Conservation (phyloP, 2,113 vertebrate genomes). For the Uropsilus gracilis region DNA sequence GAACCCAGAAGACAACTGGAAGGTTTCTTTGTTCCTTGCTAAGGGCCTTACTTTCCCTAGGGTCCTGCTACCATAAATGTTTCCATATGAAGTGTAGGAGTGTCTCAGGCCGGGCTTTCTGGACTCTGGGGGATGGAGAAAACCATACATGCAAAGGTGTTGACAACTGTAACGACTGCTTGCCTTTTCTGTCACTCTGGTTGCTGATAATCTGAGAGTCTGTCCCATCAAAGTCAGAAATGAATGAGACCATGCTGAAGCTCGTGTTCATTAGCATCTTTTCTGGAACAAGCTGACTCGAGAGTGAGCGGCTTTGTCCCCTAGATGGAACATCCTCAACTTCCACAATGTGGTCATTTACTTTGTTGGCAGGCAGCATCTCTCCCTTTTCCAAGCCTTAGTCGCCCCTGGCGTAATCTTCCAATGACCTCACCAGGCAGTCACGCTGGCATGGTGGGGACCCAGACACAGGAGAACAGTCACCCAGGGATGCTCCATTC, state of each 20-base stretch:
- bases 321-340: background rate
- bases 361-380: slow-evolving; percentile 47
- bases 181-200: background rate
- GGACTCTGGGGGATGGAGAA: background rate
- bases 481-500: background rate
- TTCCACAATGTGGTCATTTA: slow-evolving; percentile 33
- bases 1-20: background rate
- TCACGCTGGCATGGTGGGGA: background rate
- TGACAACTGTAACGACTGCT: background rate
- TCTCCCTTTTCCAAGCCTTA: background rate
- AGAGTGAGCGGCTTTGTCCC: background rate
- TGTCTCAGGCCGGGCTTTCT: background rate
- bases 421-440: background rate
- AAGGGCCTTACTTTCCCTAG: background rate
- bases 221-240: background rate
- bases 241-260: background rate
- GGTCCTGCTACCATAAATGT: slow-evolving; percentile 59
- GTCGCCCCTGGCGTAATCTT: background rate
- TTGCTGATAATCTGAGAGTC: background rate
- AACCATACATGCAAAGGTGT: background rate
- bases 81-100: slow-evolving; percentile 13
- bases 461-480: background rate
- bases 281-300: background rate
- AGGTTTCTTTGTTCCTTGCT: background rate
- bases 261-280: background rate